A percentile compares a stretch with the other conserved stretches of the same genome.
These are phyloP conservation scores for Plutomurus gul DNA, from an alignment of 1,140 invertebrate genomes.

Conservation along the genomic window DNA sequence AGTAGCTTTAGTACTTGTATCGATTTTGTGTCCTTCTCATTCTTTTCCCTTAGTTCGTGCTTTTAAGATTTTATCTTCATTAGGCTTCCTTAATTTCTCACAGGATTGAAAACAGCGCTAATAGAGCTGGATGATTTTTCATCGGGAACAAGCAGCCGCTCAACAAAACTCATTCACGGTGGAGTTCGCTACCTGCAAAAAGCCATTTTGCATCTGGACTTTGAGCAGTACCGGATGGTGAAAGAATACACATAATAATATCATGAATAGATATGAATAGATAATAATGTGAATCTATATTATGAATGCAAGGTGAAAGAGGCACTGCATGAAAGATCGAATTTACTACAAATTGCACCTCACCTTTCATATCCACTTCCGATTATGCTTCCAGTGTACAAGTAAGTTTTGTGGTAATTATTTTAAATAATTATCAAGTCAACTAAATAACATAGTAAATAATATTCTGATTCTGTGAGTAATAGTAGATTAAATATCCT, in stretches of 20 bases:
- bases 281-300: too few relatives aligned
- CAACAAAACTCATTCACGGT: constrained; percentile 99
- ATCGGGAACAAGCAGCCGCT: constrained; percentile 93
- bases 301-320: too few relatives aligned
- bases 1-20: too few relatives aligned
- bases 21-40: too few relatives aligned
- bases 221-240: constrained; percentile 95
- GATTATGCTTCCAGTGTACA: constrained; percentile 98
- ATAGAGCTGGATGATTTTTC: constrained; percentile 98
- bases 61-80: background rate
- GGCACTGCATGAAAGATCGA: constrained; percentile 91
- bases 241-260: too few relatives aligned
- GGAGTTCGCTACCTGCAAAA: constrained; percentile 97
- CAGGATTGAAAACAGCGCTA: constrained; percentile 91
- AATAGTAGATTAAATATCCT: too few relatives aligned
- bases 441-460: too few relatives aligned
- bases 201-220: constrained; percentile 91
- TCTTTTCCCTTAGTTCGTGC: background rate
- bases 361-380: constrained; percentile 95
- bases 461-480: too few relatives aligned
- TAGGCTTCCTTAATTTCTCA: constrained; percentile 19
- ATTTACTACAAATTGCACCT: constrained; percentile 92
- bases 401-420: constrained; percentile 62
- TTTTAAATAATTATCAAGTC: background rate
- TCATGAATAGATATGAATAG: too few relatives aligned